Percentiles rank a stretch among this genome's conserved stretches.
These are phyloP conservation scores for Cyclopterus lumpus DNA, from an alignment of 2,797 vertebrate genomes.

Conservation along the genomic window DNA sequence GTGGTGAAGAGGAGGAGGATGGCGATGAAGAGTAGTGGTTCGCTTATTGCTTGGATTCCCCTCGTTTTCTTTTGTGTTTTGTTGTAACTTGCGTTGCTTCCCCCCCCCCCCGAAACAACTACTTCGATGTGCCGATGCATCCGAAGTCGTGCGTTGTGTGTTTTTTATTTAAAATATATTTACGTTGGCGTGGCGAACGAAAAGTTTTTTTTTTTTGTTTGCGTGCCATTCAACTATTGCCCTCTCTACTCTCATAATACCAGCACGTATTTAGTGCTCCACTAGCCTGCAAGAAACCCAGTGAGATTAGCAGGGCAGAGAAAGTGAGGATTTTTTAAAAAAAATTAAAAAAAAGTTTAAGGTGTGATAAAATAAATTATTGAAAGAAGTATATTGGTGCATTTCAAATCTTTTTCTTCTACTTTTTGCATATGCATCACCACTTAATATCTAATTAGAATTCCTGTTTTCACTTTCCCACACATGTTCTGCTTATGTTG, in stretches of 20 bases:
- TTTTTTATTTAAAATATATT: conserved; percentile 29
- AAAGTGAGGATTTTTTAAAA: conserved; percentile 33
- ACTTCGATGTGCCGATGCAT: conserved; percentile 26
- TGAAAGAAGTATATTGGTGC: not conserved
- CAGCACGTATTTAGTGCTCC: conserved; percentile 3
- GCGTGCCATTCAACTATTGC: conserved; percentile 40
- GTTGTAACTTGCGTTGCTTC: conserved; percentile 41
- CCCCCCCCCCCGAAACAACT: conserved; percentile 29
- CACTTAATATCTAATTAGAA: conserved; percentile 55
- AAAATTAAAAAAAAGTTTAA: conserved; percentile 62
- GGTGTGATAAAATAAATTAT: not conserved
- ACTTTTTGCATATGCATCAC: conserved; percentile 17
- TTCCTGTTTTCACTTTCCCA: conserved; percentile 44
- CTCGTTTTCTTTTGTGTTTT: conserved; percentile 50
- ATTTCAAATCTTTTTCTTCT: not conserved
- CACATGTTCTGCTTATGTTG: conserved; percentile 35
- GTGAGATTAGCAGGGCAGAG: not conserved
- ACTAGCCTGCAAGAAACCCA: conserved; percentile 22
- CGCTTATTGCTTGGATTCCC: conserved; percentile 42
- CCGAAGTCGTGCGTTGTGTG: conserved; percentile 26
- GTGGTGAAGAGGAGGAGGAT: conserved; percentile 73
- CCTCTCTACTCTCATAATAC: conserved; percentile 11
- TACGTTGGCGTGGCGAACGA: conserved; percentile 27
- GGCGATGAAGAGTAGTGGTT: conserved; percentile 79
- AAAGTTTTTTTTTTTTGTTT: conserved; percentile 78